Percentiles rank a stretch among this genome's conserved stretches.
Evolutionary conservation across 2,888 invertebrate species (phyloP).

Genomic region (Dyspetes luteomarginatus): DNA sequence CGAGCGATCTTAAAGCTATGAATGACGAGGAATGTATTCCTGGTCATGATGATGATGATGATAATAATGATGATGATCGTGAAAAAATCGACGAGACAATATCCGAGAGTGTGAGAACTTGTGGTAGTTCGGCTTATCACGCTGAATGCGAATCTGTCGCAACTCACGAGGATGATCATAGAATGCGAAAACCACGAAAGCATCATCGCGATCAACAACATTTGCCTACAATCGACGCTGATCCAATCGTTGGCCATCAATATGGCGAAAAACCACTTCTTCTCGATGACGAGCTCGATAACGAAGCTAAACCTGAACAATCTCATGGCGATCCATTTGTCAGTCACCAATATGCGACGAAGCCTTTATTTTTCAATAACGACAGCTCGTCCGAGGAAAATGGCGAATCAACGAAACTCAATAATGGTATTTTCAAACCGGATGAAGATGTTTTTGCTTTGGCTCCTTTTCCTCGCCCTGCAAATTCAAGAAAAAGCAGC

Average conservation of each 20-base stretch:
- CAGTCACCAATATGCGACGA: conserved; percentile 89
- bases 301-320: conserved; percentile 83
- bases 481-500: conserved; percentile 74
- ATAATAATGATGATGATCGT: conserved; percentile 82
- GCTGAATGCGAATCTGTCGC: conserved; percentile 90
- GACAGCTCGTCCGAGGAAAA: conserved; percentile 75
- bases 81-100: conserved; percentile 85
- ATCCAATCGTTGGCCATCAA: conserved; percentile 88
- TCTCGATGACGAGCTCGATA: conserved; percentile 91
- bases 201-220: conserved; percentile 79
- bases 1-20: conserved; percentile 87
- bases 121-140: conserved; percentile 89
- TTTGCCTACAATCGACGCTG: conserved; percentile 76
- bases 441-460: conserved; percentile 88
- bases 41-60: conserved; percentile 82
- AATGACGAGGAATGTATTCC: conserved; percentile 82
- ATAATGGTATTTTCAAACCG: conserved; percentile 73
- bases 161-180: conserved; percentile 86
- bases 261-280: conserved; percentile 90
- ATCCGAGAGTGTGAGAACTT: conserved; percentile 87
- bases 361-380: conserved; percentile 87
- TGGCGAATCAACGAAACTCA: conserved; percentile 59
- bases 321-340: conserved; percentile 86
- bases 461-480: conserved; percentile 86
- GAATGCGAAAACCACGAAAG: conserved; percentile 83